Evolutionary conservation across 2,888 invertebrate species (phyloP).

Genomic region (Pyrrhia umbra): DNA sequence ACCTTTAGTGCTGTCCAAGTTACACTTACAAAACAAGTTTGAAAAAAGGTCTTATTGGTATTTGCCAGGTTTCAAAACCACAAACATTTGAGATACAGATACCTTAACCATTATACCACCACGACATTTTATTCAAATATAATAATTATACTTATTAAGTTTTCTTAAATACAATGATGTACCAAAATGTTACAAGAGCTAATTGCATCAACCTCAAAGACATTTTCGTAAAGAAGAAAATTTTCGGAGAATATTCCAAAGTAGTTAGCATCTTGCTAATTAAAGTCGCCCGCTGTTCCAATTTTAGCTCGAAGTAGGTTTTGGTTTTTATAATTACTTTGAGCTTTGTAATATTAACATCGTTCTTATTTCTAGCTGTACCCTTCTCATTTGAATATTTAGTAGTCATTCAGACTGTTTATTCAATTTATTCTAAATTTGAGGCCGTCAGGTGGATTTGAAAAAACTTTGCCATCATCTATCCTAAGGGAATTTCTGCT

Average conservation of each 20-base stretch:
- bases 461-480: too few species aligned
- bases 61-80: too few species aligned
- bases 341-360: constrained; percentile 15
- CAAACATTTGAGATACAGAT: too few species aligned
- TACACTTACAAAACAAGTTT: too few species aligned
- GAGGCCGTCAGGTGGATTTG: too few species aligned
- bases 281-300: constrained; percentile 38
- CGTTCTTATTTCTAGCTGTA: not conserved
- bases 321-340: constrained; percentile 43
- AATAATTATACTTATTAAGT: not conserved
- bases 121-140: too few species aligned
- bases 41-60: too few species aligned
- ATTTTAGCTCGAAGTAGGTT: constrained; percentile 34
- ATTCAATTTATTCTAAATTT: not conserved
- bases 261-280: constrained; percentile 37
- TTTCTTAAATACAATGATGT: constrained; percentile 1
- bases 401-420: not conserved
- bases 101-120: too few species aligned
- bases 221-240: constrained; percentile 18
- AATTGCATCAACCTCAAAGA: constrained; percentile 44
- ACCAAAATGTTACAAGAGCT: constrained; percentile 16
- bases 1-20: too few species aligned
- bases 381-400: not conserved
- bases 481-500: too few species aligned
- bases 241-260: constrained; percentile 30